These are phyloP conservation scores for Tonatia bakeri DNA, from an alignment of 2,113 vertebrate species.

Conservation along the genomic window DNA sequence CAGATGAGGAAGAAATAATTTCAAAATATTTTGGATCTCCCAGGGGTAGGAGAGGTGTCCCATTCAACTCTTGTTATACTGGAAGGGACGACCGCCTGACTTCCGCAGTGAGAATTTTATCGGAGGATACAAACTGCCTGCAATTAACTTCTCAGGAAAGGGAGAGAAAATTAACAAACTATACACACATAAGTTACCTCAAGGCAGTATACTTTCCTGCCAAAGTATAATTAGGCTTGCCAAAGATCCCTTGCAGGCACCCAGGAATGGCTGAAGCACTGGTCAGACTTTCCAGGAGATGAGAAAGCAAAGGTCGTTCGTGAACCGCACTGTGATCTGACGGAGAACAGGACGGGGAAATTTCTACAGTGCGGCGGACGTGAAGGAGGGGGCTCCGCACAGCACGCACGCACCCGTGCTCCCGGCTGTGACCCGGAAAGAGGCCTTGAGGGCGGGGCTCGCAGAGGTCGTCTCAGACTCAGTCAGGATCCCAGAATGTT, in stretches of 20 bases:
- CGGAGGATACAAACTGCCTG: not conserved
- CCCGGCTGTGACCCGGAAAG: slow-evolving; percentile 23
- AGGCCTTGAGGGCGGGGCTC: not conserved
- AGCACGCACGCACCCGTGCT: not conserved
- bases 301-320: not conserved
- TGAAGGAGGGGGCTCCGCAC: not conserved
- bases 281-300: not conserved
- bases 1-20: not conserved
- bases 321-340: not conserved
- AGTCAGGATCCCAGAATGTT: not conserved
- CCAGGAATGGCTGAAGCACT: not conserved
- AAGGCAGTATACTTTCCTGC: not conserved
- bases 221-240: not conserved
- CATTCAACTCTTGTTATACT: not conserved
- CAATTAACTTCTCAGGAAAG: not conserved
- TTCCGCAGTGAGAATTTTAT: not conserved
- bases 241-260: not conserved
- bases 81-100: not conserved
- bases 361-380: not conserved
- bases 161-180: not conserved
- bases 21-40: not conserved
- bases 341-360: not conserved
- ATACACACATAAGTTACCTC: not conserved
- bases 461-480: not conserved
- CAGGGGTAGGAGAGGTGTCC: not conserved